Evolutionary conservation across 2,888 invertebrate species (phyloP).

Genomic region (Camponotus fellah): DNA sequence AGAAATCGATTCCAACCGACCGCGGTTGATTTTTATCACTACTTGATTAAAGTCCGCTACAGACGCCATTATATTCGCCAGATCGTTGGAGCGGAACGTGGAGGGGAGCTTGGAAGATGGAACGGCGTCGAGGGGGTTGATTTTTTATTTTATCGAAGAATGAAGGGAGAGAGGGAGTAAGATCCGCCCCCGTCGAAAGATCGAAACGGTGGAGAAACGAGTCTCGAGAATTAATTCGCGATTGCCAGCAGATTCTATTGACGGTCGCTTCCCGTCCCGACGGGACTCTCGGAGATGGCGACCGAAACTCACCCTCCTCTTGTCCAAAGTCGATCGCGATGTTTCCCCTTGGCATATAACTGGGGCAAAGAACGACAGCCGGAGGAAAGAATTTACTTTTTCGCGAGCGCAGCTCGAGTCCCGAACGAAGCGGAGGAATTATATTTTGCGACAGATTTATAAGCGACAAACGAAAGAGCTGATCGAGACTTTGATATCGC

Average conservation of each 20-base stretch:
- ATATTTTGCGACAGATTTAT: conserved; percentile 10
- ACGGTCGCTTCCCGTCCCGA: conserved; percentile 19
- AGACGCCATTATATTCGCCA: conserved; percentile 39
- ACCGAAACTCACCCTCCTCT: background rate
- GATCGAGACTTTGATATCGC: conserved; percentile 9
- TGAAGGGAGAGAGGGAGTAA: background rate
- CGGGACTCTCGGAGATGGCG: conserved; percentile 17
- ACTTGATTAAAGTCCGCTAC: conserved; percentile 47
- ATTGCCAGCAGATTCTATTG: conserved; percentile 44
- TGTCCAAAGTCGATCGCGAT: conserved; percentile 12
- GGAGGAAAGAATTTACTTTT: conserved; percentile 5
- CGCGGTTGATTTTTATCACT: conserved; percentile 42
- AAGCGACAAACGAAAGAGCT: background rate
- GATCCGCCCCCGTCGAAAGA: background rate
- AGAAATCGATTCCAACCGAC: conserved; percentile 7
- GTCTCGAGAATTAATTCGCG: conserved; percentile 41
- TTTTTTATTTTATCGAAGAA: conserved; percentile 37
- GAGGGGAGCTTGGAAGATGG: conserved; percentile 25
- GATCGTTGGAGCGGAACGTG: conserved; percentile 19
- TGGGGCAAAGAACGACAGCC: conserved; percentile 18
- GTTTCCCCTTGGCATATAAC: conserved; percentile 23
- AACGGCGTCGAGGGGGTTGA: conserved; percentile 28
- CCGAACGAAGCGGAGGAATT: conserved; percentile 2
- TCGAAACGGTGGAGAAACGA: background rate
- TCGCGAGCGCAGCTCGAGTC: background rate